Conservation (phyloP, 2,113 vertebrate genomes). For the Crotalus tigris region DNA sequence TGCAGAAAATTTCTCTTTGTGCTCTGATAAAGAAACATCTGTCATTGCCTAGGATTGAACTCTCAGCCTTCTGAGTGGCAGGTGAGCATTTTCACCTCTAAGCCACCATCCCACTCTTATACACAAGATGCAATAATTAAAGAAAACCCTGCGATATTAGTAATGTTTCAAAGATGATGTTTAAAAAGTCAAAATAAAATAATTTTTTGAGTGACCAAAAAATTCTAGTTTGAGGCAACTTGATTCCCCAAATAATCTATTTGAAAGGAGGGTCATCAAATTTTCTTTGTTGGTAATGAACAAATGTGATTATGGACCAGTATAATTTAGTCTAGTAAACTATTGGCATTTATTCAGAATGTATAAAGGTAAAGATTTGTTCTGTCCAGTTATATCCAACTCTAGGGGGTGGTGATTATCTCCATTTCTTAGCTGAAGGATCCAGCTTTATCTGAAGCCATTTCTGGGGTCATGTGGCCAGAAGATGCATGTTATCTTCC, state of each 20-base stretch:
- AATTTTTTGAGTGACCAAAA: not conserved
- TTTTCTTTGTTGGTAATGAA: not conserved
- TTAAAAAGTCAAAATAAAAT: not conserved
- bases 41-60: not conserved
- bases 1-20: not conserved
- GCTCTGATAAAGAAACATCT: not conserved
- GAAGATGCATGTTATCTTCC: not conserved
- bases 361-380: not conserved
- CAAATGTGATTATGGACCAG: not conserved
- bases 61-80: not conserved
- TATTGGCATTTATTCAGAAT: not conserved
- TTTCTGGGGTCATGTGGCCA: not conserved
- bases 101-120: not conserved
- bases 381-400: not conserved
- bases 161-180: not conserved
- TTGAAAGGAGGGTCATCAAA: not conserved
- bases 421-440: not conserved
- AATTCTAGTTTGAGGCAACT: not conserved
- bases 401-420: not conserved
- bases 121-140: not conserved
- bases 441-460: not conserved
- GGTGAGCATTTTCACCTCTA: not conserved
- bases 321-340: not conserved
- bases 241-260: not conserved
- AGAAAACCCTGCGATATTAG: not conserved